Evolutionary conservation across 1,140 invertebrate genomes (phyloP), one percentile per base, ranked within the genome.

Genomic region (Penaeus chinensis): DNA sequence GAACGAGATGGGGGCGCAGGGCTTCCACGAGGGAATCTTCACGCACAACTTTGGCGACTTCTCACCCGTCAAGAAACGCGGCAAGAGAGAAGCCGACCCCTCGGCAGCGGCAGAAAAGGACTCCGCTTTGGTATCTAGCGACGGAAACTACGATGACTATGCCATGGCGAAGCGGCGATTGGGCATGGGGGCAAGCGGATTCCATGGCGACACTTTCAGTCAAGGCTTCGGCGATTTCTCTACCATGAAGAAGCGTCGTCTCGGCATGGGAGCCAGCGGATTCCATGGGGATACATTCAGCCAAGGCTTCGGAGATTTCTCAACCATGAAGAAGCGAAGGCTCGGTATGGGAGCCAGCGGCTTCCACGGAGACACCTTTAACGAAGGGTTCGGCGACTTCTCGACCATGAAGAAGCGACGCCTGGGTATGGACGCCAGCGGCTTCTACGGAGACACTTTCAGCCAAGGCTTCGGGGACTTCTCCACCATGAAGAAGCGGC

Each of bases 1-100:
- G 0, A 90, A 86, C 71, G 90, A 89, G 32, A 90, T 90, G 90
- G 92, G 87, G 87, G 92, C 93, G 10, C 89, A 93, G 89, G 93
- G 93, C 18, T 93, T 93, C 87, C 93, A 93, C 80, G 93, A 93
- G 89, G 92, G 92, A 18, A 92, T 93, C 60, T 93, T 93, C 86
- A 93, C 93, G 88, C 89, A 92, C 76, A 92, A 92, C 22, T 93
- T 93, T 80, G 93, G 93, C n/a, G 92, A 92, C 76, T 93, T 92
- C 88, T 91, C 92, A 13, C 91, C 92, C 0, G 92, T 93, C 89
- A 92, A 92, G 82, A 92, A 92, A 78, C 91, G 90, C 76, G 77
- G 91, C 82, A 91, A 91, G 42, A 93, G 92, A 10, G 93, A 93
- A 88, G 92, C 93, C 88, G 92, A 93, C 82, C 91, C 37, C 13